phyloP scores from a whole-genome alignment of 2,113 vertebrate genomes.

The Macrotus californicus region DNA sequence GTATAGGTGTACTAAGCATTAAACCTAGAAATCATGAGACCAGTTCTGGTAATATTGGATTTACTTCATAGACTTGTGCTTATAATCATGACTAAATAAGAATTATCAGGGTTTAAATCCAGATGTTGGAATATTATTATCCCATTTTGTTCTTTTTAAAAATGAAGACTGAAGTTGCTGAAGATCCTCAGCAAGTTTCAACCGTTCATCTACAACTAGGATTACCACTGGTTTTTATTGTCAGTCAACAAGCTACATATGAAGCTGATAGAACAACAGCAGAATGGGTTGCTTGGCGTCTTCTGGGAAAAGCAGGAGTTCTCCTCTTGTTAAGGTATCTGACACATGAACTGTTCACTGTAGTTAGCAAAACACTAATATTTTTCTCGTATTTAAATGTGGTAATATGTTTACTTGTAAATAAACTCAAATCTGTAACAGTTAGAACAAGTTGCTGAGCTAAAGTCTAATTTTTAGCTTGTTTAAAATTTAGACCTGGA shows the following conservation, averaged over 20 bases:
- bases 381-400: not conserved
- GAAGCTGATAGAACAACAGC: constrained; percentile 86
- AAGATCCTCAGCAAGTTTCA: constrained; percentile 87
- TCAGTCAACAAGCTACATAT: constrained; percentile 84
- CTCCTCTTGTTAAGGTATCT: constrained; percentile 89
- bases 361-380: not conserved
- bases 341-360: not conserved
- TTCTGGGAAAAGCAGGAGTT: constrained; percentile 89
- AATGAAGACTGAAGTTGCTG: constrained; percentile 85
- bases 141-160: not conserved
- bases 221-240: constrained; percentile 90
- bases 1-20: not conserved
- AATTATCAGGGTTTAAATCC: constrained; percentile 36
- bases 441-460: not conserved
- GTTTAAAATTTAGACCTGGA: constrained; percentile 26
- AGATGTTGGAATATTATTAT: not conserved
- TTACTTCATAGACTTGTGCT: constrained; percentile 32
- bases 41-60: not conserved
- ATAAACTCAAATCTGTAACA: not conserved
- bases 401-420: not conserved
- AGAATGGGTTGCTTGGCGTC: constrained; percentile 86
- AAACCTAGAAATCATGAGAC: not conserved
- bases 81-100: constrained; percentile 12
- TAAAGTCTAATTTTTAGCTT: constrained; percentile 5
- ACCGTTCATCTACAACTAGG: constrained; percentile 85